phyloP scores from a whole-genome alignment of 2,888 invertebrate species.

The Luperina nickerlii region DNA sequence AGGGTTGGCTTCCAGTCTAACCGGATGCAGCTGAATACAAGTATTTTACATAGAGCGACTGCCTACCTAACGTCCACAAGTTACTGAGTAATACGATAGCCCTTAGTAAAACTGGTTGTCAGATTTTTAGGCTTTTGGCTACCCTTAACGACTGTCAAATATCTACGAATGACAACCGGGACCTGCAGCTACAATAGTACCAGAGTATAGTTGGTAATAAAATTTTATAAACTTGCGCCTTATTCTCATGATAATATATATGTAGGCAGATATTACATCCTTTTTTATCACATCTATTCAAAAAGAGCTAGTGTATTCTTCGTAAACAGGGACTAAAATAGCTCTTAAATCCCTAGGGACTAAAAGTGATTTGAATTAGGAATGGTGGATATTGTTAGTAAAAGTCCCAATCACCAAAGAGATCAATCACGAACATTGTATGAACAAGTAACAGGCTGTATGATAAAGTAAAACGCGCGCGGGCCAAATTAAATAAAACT shows the following conservation, averaged over 20 bases:
- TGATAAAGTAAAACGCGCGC: too few species aligned
- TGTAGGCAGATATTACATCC: not conserved
- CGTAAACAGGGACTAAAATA: too few species aligned
- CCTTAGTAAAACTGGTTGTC: not conserved
- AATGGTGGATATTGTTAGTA: too few species aligned
- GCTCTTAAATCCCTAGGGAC: too few species aligned
- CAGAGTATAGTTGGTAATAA: not conserved
- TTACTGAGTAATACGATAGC: not conserved
- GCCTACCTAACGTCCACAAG: not conserved
- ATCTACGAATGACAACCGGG: not conserved
- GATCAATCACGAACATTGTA: too few species aligned
- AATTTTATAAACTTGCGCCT: too few species aligned
- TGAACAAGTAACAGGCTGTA: too few species aligned
- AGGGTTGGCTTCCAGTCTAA: not conserved
- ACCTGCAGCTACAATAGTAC: not conserved
- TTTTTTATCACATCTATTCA: not conserved
- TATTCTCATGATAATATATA: not conserved
- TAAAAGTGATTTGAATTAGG: too few species aligned
- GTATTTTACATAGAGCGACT: not conserved
- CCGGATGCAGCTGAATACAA: not conserved
- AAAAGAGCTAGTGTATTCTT: too few species aligned
- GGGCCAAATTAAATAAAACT: too few species aligned
- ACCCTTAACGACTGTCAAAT: too few species aligned
- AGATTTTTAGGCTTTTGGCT: not conserved
- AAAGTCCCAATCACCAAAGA: too few species aligned